Percentiles rank a stretch among this genome's conserved stretches.
Conservation (phyloP, 2,797 vertebrate species). For the Lepus townsendii region DNA sequence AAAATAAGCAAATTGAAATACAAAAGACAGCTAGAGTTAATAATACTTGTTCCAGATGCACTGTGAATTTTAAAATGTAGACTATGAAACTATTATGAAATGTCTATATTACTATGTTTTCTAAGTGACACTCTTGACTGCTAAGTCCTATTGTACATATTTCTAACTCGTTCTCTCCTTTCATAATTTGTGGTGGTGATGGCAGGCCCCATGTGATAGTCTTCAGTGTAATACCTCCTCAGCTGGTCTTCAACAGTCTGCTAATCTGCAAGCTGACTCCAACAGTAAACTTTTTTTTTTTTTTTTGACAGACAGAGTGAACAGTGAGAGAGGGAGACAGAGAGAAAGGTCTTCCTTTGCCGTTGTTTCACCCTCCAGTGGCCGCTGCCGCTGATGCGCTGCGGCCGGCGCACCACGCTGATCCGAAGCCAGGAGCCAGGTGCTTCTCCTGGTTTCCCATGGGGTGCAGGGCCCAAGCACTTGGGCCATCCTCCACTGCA, state of each 20-base stretch:
- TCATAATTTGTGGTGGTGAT: not conserved
- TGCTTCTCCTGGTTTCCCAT: too few relatives aligned
- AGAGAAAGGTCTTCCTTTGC: too few relatives aligned
- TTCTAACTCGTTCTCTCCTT: not conserved
- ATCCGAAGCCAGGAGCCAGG: too few relatives aligned
- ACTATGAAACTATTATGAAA: not conserved
- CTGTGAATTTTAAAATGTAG: not conserved
- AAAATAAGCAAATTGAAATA: too few relatives aligned
- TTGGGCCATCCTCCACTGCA: too few relatives aligned
- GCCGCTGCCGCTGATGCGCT: fast-evolving
- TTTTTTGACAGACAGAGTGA: too few relatives aligned
- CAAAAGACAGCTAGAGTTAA: too few relatives aligned
- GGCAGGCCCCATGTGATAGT: not conserved
- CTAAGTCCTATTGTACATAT: not conserved
- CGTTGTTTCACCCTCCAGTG: too few relatives aligned
- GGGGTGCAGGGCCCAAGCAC: too few relatives aligned
- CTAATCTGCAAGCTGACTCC: not conserved
- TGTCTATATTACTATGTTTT: not conserved
- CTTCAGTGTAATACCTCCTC: not conserved
- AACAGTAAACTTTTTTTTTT: not conserved
- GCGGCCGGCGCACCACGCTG: too few relatives aligned
- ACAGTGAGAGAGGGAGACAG: too few relatives aligned
- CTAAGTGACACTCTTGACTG: too few relatives aligned
- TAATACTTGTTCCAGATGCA: not conserved
- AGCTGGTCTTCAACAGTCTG: not conserved